Evolutionary conservation across 2,797 vertebrate genomes (phyloP), one percentile per base, ranked within the genome.

Genomic region (Steatocranus sp.): DNA sequence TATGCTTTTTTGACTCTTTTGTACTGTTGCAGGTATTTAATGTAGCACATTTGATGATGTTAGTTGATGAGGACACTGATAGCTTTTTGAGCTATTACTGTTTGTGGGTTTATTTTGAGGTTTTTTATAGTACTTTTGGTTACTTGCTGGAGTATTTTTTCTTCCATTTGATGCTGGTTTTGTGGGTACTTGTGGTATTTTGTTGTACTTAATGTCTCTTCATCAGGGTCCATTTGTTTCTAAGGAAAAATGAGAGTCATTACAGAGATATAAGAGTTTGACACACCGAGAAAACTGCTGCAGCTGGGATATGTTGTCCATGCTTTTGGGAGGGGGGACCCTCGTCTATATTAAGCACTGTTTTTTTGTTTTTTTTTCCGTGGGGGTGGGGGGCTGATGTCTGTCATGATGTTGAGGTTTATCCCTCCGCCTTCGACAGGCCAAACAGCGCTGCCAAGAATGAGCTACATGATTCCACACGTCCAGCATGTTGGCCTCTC

Each of bases 391-490:
- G 38, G 23, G 63, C 23, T 43, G 23, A 27, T 18, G 41, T 70
- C 66, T 43, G 38, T 75, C 50, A 63, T 48, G 76, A 36, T 38
- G 20, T 73, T 2, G 36, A 20, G 41, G 51, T 84, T 78, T 49
- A 51, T 81, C 43, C 61, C 53, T 50, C 84, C 3, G 4, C 66
- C 66, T 46, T 18, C 38, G 1, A 46, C 66, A 27, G 23, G 23
- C 23, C 66, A 43, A 46, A 27, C 38, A 15, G 23, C 4, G 2
- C 23, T 70, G 66, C 66, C 83, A 88, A 80, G 82, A 89, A 75
- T n/a, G 32, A 87, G 75, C 75, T 53, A 38, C 88, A 76, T 76
- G 87, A 87, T 38, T 76, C 30, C 66, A 89, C 88, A 87, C 7
- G 85, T 90, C 79, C 68, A 58, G 50, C 76, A 1, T 38, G 74